Conservation (phyloP, 2,888 invertebrate species). For the Tipula helvola region DNA sequence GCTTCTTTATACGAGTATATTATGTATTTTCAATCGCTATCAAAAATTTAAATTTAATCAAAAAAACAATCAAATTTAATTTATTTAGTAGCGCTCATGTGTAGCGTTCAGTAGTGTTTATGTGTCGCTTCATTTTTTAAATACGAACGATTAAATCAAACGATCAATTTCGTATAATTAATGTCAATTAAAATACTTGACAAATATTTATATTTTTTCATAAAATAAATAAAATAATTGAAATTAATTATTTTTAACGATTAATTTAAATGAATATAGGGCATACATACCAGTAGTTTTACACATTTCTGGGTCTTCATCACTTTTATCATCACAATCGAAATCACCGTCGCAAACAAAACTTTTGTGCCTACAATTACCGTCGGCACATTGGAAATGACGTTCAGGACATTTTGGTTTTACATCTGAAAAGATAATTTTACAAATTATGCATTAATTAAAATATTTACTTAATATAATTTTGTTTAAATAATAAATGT, state of each 20-base stretch:
- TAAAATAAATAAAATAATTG: too few relatives aligned
- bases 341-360: slow-evolving; percentile 68
- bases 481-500: too few relatives aligned
- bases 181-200: neutral
- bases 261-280: neutral
- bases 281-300: slow-evolving; percentile 42
- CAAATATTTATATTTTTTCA: neutral
- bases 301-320: slow-evolving; percentile 60
- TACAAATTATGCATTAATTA: neutral
- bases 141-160: too few relatives aligned
- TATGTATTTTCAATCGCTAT: neutral
- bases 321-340: slow-evolving; percentile 73
- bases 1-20: neutral
- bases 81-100: too few relatives aligned
- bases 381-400: slow-evolving; percentile 64
- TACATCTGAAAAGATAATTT: slow-evolving; percentile 23
- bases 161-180: neutral
- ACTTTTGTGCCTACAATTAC: slow-evolving; percentile 60
- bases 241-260: neutral
- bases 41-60: neutral
- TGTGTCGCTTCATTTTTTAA: too few relatives aligned
- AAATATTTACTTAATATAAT: too few relatives aligned
- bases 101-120: too few relatives aligned
- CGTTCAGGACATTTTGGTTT: slow-evolving; percentile 34
- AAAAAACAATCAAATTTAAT: neutral